These are phyloP conservation scores for Drosophila nigrodunni DNA, from an alignment of 1,140 invertebrate genomes.

Conservation along the genomic window DNA sequence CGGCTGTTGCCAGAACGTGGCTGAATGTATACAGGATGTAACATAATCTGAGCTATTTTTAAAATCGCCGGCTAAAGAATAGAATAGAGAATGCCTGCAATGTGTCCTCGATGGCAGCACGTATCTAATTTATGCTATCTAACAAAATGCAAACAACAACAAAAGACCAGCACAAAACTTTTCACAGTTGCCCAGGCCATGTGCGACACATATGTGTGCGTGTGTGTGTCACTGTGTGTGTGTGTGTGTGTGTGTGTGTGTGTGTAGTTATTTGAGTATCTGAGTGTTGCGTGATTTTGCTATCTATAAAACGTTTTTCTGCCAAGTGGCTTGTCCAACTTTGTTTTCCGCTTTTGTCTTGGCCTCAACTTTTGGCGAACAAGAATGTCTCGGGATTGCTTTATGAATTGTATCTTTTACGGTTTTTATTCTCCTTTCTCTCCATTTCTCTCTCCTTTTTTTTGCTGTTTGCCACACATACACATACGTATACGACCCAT, in stretches of 20 bases:
- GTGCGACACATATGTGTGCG: constrained; percentile 25
- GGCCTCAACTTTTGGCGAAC: constrained; percentile 5
- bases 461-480: neutral
- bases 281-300: constrained; percentile 71
- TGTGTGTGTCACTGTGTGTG: constrained; percentile 25
- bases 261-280: constrained; percentile 45
- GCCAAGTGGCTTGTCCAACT: constrained; percentile 56
- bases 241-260: constrained; percentile 14
- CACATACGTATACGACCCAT: constrained; percentile 7
- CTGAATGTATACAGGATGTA: neutral
- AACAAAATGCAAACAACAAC: constrained; percentile 77
- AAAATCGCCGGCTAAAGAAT: constrained; percentile 28
- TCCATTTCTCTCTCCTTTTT: no score
- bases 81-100: constrained; percentile 30
- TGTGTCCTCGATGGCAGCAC: constrained; percentile 58
- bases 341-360: constrained; percentile 23
- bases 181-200: constrained; percentile 46
- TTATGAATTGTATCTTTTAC: constrained; percentile 81
- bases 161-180: constrained; percentile 71
- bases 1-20: constrained; percentile 16
- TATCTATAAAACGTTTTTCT: constrained; percentile 72
- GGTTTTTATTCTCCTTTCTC: constrained; percentile 26
- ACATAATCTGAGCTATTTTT: constrained; percentile 56
- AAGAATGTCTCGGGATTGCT: constrained; percentile 52
- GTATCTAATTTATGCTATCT: constrained; percentile 82